phyloP scores from a whole-genome alignment of 2,888 invertebrate genomes.

The Diadromus collaris region DNA sequence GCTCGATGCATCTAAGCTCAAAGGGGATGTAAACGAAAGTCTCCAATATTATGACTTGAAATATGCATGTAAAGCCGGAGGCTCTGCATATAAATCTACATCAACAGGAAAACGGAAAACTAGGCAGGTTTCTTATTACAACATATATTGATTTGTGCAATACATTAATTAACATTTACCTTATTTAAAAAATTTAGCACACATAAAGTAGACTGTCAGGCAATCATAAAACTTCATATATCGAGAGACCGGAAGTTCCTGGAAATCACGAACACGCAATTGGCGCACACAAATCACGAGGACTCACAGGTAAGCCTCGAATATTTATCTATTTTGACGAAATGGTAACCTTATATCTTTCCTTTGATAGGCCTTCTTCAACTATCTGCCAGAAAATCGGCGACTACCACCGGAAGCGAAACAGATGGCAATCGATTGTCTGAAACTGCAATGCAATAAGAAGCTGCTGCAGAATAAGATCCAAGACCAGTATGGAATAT shows the following conservation, averaged over 20 bases:
- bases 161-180: neutral
- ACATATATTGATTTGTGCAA: too few species aligned
- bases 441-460: conserved; percentile 1
- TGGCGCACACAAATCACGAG: neutral
- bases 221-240: neutral
- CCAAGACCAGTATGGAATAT: neutral
- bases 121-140: neutral
- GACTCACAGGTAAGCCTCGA: neutral
- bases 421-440: neutral
- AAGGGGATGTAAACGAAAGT: neutral
- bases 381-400: neutral
- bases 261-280: neutral
- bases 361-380: neutral
- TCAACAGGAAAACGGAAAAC: neutral
- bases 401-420: neutral
- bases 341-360: neutral
- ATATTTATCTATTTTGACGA: neutral
- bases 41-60: neutral
- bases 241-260: neutral
- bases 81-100: neutral
- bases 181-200: neutral
- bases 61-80: neutral
- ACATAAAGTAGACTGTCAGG: neutral
- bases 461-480: conserved; percentile 8
- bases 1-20: neutral